Evolutionary conservation across 2,113 vertebrate species (phyloP), one percentile per base, ranked within the genome.

Genomic region (Rostratula benghalensis): DNA sequence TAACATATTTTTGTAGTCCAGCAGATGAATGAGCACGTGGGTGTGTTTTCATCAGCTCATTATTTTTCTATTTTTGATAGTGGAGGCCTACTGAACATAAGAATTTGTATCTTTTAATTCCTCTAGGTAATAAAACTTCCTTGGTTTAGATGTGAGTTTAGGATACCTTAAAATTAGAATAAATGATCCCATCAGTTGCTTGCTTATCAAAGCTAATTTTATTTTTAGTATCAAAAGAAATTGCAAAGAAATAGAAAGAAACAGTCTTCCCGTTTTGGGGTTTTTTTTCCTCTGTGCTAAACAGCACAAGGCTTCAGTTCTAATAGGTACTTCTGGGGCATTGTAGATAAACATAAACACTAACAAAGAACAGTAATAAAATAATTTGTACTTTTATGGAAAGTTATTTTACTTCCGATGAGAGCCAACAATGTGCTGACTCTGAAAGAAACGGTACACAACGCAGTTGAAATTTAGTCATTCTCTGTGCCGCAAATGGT

Each of bases 401-500:
- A 23, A 13, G 16, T 56, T 69, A 24, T 91, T 46, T 92, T 60
- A 21, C 43, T 69, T 71, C 10, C 41, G 3, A 61, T 59, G 59
- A 50, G 43, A 18, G 30, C 64, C 21, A 82, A 33, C 50, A 87
- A 20, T 31, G 39, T 85, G 19, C 33, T 68, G 25, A 23, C 33
- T 76, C 80, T 84, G 13, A 95, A 89, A 87, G 37, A 81, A 60
- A 69, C 56, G 37, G 10, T 67, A 30, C 68, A 70, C 6, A 8
- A 10, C 37, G 28, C 67, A 91, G 48, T n/a, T 96, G 60, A 75
- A 91, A 95, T 87, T 43, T 78, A 93, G 80, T 89, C 90, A 31
- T 91, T 97, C 86, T 95, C 92, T 85, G 50, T 91, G 83, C 93
- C 94, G 78, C 85, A 94, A 85, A 88, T 24, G 16, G 89, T 93